Evolutionary conservation across 2,888 invertebrate species (phyloP).

Genomic region (Agriopis aurantiaria): DNA sequence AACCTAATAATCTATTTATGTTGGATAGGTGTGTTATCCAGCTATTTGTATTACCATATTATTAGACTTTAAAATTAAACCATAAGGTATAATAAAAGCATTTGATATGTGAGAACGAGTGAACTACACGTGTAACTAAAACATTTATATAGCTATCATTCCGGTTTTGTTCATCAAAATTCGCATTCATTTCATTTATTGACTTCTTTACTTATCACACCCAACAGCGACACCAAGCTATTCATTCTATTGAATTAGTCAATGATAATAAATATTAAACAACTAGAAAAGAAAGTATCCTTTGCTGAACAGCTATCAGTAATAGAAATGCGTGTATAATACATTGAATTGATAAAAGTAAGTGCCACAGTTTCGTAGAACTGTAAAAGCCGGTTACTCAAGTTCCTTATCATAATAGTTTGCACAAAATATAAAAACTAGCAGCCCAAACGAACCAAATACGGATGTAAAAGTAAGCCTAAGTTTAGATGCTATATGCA

Average conservation of each 20-base stretch:
- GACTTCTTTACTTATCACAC: background rate
- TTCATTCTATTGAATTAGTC: background rate
- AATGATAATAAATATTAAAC: background rate
- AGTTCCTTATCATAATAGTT: constrained; percentile 20
- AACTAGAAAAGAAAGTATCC: background rate
- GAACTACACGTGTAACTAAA: constrained; percentile 11
- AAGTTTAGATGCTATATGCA: constrained; percentile 3
- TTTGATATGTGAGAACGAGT: background rate
- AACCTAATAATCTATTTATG: background rate
- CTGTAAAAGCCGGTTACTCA: constrained; percentile 17
- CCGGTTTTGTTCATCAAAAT: constrained; percentile 9
- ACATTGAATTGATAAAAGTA: constrained; percentile 6
- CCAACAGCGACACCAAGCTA: background rate
- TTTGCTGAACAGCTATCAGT: background rate
- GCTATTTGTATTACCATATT: constrained; percentile 12
- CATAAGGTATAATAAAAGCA: constrained; percentile 14
- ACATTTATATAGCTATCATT: constrained; percentile 4
- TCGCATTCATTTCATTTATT: constrained; percentile 7
- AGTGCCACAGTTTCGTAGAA: constrained; percentile 2
- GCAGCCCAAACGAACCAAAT: background rate
- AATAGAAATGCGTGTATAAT: background rate
- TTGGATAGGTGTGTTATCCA: background rate
- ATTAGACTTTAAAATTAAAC: constrained; percentile 20
- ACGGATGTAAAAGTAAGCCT: constrained; percentile 21
- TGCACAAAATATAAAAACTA: constrained; percentile 11